phyloP scores from a whole-genome alignment of 1,140 invertebrate genomes.

The Platyscapa corneri region DNA sequence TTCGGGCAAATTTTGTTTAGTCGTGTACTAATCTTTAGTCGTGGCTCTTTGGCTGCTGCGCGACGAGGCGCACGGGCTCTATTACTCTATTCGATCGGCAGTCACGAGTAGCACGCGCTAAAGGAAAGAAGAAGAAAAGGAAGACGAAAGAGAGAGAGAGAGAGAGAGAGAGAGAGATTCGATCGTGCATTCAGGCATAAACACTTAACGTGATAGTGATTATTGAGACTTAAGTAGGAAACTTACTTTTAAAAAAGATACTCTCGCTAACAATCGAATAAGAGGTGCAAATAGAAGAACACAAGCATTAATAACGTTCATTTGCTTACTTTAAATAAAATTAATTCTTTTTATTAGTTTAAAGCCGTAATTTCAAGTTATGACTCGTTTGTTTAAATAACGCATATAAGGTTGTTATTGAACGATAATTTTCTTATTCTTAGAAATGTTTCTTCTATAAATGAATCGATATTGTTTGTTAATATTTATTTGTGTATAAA shows the following conservation, averaged over 20 bases:
- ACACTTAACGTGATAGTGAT: not conserved
- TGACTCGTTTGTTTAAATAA: too few species aligned
- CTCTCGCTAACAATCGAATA: not conserved
- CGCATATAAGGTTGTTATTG: too few species aligned
- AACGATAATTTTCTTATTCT: too few species aligned
- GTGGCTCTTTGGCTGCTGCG: not conserved
- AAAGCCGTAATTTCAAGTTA: not conserved
- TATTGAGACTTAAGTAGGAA: not conserved
- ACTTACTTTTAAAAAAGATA: not conserved
- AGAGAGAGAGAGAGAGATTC: not conserved
- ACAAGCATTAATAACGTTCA: not conserved
- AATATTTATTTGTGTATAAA: too few species aligned
- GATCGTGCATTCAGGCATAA: not conserved
- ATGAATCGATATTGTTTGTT: too few species aligned
- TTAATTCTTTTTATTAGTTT: not conserved
- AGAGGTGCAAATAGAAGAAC: not conserved
- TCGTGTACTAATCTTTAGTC: not conserved
- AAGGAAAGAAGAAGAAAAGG: not conserved
- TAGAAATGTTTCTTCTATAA: too few species aligned
- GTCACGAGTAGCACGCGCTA: not conserved
- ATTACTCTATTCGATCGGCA: not conserved
- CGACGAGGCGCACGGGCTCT: not conserved
- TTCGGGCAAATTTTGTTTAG: constrained; percentile 42
- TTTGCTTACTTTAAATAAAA: not conserved
- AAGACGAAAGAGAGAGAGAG: not conserved